phyloP scores from a whole-genome alignment of 2,888 invertebrate species.

The Tenthredo scrophulariae region DNA sequence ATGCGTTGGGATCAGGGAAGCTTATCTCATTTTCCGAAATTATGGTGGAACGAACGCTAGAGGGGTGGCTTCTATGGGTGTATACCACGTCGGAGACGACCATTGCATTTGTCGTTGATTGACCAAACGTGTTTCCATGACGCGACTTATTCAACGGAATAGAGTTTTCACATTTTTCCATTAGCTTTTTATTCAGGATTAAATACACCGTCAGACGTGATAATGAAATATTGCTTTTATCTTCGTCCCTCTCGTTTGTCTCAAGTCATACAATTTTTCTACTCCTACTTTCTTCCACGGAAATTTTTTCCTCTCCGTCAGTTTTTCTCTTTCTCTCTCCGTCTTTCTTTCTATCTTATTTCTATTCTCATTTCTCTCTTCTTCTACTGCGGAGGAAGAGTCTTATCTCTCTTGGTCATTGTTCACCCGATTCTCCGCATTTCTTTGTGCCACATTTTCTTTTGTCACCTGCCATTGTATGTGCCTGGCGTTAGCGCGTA shows the following conservation, averaged over 20 bases:
- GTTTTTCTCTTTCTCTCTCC: neutral
- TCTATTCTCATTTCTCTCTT: slow-evolving; percentile 1
- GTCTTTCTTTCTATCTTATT: neutral
- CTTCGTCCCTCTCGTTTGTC: slow-evolving; percentile 12
- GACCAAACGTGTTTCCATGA: slow-evolving; percentile 42
- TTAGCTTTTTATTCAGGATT: neutral
- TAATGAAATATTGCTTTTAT: slow-evolving; percentile 27
- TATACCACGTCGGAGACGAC: slow-evolving; percentile 58
- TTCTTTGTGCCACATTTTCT: slow-evolving; percentile 42
- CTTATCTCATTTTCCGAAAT: slow-evolving; percentile 76
- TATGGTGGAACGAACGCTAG: slow-evolving; percentile 70
- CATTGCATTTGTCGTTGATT: slow-evolving; percentile 61
- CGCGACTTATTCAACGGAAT: slow-evolving; percentile 17
- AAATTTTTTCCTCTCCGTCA: neutral
- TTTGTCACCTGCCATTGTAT: slow-evolving; percentile 52
- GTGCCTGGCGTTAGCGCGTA: slow-evolving; percentile 26
- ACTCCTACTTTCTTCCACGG: neutral
- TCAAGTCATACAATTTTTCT: slow-evolving; percentile 30
- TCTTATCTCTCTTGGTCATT: slow-evolving; percentile 52
- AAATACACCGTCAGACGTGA: neutral
- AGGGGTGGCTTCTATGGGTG: slow-evolving; percentile 62
- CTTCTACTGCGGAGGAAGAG: slow-evolving; percentile 3
- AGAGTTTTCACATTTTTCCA: neutral
- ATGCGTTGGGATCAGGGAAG: slow-evolving; percentile 60
- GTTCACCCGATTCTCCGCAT: slow-evolving; percentile 44